Percentiles rank a stretch among this genome's conserved stretches.
Evolutionary conservation across 2,113 vertebrate species (phyloP).

Genomic region (Ciconia boyciana): DNA sequence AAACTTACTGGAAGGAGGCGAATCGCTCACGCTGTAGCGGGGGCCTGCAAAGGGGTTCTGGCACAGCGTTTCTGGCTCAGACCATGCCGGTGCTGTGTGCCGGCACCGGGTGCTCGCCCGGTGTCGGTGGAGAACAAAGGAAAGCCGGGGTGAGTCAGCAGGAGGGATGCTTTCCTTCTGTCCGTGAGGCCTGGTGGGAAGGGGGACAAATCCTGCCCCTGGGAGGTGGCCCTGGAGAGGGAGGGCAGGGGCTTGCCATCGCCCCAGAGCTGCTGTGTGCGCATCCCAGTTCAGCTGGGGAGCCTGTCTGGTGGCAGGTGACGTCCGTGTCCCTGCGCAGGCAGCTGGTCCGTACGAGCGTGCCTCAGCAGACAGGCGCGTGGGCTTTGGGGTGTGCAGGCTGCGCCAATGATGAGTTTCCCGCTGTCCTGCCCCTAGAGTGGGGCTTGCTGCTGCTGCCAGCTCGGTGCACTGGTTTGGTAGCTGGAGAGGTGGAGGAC

Average conservation of each 20-base stretch:
- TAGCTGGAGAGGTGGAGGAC: not conserved
- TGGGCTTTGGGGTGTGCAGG: not conserved
- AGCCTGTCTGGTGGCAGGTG: fast-evolving
- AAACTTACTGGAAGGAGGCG: not conserved
- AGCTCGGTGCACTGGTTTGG: fast-evolving
- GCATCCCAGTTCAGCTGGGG: not conserved
- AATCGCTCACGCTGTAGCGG: not conserved
- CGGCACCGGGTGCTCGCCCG: not conserved
- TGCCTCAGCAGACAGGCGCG: fast-evolving
- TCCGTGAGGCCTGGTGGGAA: not conserved
- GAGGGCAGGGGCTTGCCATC: not conserved
- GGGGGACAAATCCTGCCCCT: not conserved
- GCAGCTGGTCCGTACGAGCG: fast-evolving
- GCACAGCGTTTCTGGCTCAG: not conserved
- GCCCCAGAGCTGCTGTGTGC: fast-evolving
- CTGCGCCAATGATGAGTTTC: fast-evolving
- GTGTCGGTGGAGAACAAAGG: slow-evolving; percentile 4
- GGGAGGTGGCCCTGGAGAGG: not conserved
- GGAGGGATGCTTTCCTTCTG: not conserved
- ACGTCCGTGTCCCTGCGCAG: fast-evolving
- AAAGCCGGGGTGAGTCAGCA: slow-evolving; percentile 49
- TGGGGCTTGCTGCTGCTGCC: fast-evolving
- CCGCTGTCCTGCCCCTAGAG: not conserved
- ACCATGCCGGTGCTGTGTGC: not conserved
- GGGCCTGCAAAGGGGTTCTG: not conserved